Conservation (phyloP, 2,888 invertebrate genomes). For the Conistra vaccinii region DNA sequence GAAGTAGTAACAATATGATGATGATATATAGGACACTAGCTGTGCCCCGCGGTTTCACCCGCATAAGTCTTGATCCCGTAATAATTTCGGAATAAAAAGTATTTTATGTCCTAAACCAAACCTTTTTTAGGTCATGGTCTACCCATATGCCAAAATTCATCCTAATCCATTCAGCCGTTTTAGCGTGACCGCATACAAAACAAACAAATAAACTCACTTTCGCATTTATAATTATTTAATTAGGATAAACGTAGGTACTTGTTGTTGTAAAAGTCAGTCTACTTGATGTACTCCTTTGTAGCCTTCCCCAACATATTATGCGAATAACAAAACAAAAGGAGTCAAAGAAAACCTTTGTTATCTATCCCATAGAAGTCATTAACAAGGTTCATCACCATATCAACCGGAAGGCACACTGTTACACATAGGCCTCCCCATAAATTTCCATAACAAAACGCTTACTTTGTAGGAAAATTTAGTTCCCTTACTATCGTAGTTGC, state of each 20-base stretch:
- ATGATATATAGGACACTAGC: too few relatives aligned
- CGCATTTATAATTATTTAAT: too few relatives aligned
- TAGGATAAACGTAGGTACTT: background rate
- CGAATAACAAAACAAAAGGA: conserved; percentile 21
- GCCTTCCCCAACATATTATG: background rate
- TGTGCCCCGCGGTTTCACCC: too few relatives aligned
- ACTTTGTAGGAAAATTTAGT: conserved; percentile 39
- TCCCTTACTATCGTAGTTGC: conserved; percentile 33
- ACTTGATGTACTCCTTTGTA: background rate
- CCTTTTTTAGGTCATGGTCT: too few relatives aligned
- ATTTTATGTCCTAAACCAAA: too few relatives aligned
- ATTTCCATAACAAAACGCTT: conserved; percentile 54
- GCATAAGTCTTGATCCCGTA: too few relatives aligned
- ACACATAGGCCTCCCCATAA: conserved; percentile 50
- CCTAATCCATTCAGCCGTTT: too few relatives aligned
- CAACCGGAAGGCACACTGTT: conserved; percentile 41
- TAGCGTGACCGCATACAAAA: too few relatives aligned
- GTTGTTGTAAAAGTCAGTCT: background rate
- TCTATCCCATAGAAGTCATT: conserved; percentile 38
- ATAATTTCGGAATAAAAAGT: too few relatives aligned
- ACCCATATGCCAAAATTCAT: too few relatives aligned
- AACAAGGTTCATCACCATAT: conserved; percentile 54
- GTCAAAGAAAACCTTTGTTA: conserved; percentile 38
- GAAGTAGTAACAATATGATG: too few relatives aligned
- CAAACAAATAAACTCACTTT: too few relatives aligned